Percentiles rank a stretch among this genome's conserved stretches.
These are phyloP conservation scores for Heterochromis multidens DNA, from an alignment of 2,113 vertebrate species.

Conservation along the genomic window DNA sequence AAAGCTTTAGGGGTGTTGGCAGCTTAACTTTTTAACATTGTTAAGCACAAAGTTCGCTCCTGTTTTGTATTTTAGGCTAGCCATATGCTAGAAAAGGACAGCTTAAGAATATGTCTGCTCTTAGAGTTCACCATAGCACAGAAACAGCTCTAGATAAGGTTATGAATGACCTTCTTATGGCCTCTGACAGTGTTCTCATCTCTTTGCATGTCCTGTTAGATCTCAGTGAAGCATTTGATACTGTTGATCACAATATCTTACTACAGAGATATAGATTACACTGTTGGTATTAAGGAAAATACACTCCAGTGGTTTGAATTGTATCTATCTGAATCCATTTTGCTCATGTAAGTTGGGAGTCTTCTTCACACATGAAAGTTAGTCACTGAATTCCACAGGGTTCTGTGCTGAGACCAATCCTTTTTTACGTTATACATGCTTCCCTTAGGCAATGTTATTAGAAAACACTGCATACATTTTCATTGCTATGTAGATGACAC, in stretches of 20 bases:
- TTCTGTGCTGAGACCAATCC: neutral
- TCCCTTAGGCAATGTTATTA: neutral
- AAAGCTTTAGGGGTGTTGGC: too few species aligned
- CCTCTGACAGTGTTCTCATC: neutral
- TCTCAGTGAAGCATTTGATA: neutral
- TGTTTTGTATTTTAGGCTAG: too few species aligned
- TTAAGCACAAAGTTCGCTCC: too few species aligned
- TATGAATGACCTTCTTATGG: neutral
- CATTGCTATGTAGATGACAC: neutral
- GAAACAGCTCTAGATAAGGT: too few species aligned
- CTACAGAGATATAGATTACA: neutral
- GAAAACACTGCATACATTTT: neutral
- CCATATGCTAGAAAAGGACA: too few species aligned
- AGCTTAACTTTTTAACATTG: too few species aligned
- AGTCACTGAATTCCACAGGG: neutral
- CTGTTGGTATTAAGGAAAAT: neutral
- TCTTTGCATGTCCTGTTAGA: neutral
- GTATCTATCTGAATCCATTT: neutral
- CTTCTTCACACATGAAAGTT: neutral
- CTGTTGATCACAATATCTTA: neutral
- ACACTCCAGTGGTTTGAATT: neutral
- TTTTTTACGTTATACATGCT: neutral
- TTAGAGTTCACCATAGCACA: too few species aligned
- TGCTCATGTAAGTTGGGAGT: neutral
- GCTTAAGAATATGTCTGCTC: too few species aligned